These are phyloP conservation scores for Gadus chalcogrammus DNA, from an alignment of 2,113 vertebrate genomes.

Conservation along the genomic window DNA sequence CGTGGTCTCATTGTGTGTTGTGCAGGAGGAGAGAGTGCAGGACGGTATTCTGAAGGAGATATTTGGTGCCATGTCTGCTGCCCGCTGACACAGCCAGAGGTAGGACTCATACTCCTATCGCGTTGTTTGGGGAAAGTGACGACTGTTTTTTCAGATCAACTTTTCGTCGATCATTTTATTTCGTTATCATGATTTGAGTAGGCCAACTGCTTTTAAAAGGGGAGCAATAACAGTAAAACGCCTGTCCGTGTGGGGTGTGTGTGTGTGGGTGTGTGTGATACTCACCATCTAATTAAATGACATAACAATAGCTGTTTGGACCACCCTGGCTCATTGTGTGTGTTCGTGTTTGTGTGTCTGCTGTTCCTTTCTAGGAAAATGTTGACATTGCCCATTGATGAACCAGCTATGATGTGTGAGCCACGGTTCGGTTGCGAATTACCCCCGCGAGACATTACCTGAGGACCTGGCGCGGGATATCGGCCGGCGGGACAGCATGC, in stretches of 20 bases:
- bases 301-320: slow-evolving; percentile 29
- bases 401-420: slow-evolving; percentile 90
- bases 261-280: no score
- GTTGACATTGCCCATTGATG: slow-evolving; percentile 98
- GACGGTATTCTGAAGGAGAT: slow-evolving; percentile 80
- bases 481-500: slow-evolving; percentile 39
- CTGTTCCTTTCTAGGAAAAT: slow-evolving; percentile 79
- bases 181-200: not conserved
- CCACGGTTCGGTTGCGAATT: slow-evolving; percentile 90
- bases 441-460: slow-evolving; percentile 83
- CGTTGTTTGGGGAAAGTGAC: not conserved
- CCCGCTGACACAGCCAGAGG: slow-evolving; percentile 85
- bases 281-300: slow-evolving; percentile 49
- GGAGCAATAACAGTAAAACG: no score
- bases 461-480: slow-evolving; percentile 81
- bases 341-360: slow-evolving; percentile 59
- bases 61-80: slow-evolving; percentile 86
- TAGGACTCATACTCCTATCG: slow-evolving; percentile 58
- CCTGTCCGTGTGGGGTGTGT: no score
- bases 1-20: slow-evolving; percentile 77
- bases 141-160: no score
- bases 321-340: slow-evolving; percentile 21
- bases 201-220: not conserved
- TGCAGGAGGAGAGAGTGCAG: slow-evolving; percentile 55
- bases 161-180: not conserved